Evolutionary conservation across 2,113 vertebrate species (phyloP).

Genomic region (Neopipo cinnamomea): DNA sequence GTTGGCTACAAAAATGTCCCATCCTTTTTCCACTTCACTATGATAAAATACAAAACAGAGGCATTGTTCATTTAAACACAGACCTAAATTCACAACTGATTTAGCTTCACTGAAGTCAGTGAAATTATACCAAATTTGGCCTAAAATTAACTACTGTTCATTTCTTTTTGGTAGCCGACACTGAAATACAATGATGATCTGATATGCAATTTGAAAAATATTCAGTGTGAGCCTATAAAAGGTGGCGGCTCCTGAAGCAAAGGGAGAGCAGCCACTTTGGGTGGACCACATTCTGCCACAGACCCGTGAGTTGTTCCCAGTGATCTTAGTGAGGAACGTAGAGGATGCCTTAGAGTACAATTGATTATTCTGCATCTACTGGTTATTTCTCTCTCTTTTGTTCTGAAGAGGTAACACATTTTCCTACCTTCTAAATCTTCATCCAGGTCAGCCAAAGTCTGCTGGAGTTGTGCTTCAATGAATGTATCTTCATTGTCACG

Average conservation of each 20-base stretch:
- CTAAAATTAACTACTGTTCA: neutral
- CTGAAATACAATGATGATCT: neutral
- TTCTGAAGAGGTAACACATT: neutral
- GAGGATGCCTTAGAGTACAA: neutral
- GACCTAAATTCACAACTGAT: neutral
- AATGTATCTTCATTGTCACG: constrained; percentile 58
- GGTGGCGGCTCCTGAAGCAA: neutral
- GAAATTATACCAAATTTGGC: neutral
- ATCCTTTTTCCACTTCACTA: neutral
- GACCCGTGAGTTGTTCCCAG: neutral
- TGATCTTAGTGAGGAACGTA: neutral
- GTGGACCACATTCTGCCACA: neutral
- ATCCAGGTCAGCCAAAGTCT: constrained; percentile 77
- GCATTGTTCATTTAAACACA: neutral
- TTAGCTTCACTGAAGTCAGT: neutral
- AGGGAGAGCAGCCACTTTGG: neutral
- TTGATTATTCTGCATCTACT: neutral
- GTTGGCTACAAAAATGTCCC: neutral
- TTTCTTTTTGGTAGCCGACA: neutral
- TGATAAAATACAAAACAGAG: neutral
- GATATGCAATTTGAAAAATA: neutral
- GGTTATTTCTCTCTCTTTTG: neutral
- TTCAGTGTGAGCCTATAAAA: neutral
- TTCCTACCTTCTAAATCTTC: constrained; percentile 77
- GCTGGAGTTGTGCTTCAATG: constrained; percentile 68